A percentile compares a stretch with the other conserved stretches of the same genome.
Conservation (phyloP, 1,140 invertebrate species). For the Dufourea novaeangliae region DNA sequence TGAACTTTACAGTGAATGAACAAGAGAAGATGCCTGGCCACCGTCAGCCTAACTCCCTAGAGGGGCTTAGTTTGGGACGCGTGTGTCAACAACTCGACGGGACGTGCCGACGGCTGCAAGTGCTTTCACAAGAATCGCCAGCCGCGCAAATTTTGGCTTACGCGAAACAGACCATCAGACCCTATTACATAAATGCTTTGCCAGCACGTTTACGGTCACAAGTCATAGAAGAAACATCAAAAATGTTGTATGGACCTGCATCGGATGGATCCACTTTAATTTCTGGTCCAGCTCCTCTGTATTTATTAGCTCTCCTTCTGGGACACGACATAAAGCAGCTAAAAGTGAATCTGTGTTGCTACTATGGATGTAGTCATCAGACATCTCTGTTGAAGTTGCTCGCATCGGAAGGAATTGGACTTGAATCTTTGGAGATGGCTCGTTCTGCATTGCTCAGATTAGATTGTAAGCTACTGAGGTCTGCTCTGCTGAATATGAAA, state of each 20-base stretch:
- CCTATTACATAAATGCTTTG: conserved; percentile 78
- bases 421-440: conserved; percentile 78
- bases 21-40: conserved; percentile 79
- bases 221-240: conserved; percentile 78
- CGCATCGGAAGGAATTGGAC: conserved; percentile 76
- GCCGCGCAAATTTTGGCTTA: conserved; percentile 75
- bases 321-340: conserved; percentile 79
- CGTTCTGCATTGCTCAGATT: conserved; percentile 78
- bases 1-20: conserved; percentile 63
- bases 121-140: conserved; percentile 79
- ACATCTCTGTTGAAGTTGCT: conserved; percentile 78
- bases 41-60: conserved; percentile 79
- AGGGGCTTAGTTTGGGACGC: conserved; percentile 77
- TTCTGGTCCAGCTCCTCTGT: conserved; percentile 78
- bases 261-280: conserved; percentile 74
- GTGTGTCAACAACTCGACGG: conserved; percentile 79
- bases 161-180: conserved; percentile 77
- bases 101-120: conserved; percentile 78
- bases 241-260: conserved; percentile 74
- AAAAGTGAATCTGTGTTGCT: conserved; percentile 81
- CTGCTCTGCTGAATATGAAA: conserved; percentile 76
- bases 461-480: conserved; percentile 78
- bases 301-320: conserved; percentile 78
- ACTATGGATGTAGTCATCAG: conserved; percentile 82
- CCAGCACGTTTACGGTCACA: conserved; percentile 75